phyloP scores from a whole-genome alignment of 2,113 vertebrate species.

The Donacobius atricapilla region DNA sequence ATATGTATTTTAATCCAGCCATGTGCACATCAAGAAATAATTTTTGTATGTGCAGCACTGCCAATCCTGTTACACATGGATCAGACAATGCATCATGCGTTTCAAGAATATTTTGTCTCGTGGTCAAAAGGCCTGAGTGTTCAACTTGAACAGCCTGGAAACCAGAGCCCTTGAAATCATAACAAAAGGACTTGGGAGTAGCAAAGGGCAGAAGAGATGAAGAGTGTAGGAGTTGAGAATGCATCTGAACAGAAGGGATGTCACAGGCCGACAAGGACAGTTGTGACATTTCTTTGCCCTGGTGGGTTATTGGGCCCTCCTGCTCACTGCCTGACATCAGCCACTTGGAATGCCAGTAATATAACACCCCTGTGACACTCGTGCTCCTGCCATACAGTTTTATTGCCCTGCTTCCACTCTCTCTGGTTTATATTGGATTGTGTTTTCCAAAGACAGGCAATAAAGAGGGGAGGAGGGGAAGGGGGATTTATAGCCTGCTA shows the following conservation, averaged over 20 bases:
- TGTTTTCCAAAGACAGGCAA: conserved; percentile 69
- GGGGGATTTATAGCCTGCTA: conserved; percentile 66
- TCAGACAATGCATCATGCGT: not conserved
- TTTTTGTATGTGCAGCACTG: not conserved
- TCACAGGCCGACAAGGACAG: conserved; percentile 4
- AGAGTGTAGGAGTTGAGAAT: not conserved
- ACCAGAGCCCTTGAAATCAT: conserved; percentile 5
- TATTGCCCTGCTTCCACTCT: conserved; percentile 63
- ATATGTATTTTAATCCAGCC: not conserved
- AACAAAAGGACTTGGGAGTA: not conserved
- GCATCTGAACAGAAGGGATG: conserved; percentile 12
- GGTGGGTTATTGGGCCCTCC: not conserved
- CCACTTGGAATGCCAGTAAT: conserved; percentile 53
- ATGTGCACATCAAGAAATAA: not conserved
- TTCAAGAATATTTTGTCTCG: not conserved
- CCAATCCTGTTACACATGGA: not conserved
- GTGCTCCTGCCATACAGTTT: conserved; percentile 43
- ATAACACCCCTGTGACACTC: conserved; percentile 47
- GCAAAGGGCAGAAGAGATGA: not conserved
- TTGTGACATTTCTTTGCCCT: not conserved
- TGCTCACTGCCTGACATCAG: not conserved
- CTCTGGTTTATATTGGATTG: conserved; percentile 60
- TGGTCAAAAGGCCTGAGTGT: not conserved
- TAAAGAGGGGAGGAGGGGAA: conserved; percentile 47
- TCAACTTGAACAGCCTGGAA: conserved; percentile 28